A percentile compares a stretch with the other conserved stretches of the same genome.
Conservation (phyloP, 2,113 vertebrate genomes). For the Alaudala cheleensis region DNA sequence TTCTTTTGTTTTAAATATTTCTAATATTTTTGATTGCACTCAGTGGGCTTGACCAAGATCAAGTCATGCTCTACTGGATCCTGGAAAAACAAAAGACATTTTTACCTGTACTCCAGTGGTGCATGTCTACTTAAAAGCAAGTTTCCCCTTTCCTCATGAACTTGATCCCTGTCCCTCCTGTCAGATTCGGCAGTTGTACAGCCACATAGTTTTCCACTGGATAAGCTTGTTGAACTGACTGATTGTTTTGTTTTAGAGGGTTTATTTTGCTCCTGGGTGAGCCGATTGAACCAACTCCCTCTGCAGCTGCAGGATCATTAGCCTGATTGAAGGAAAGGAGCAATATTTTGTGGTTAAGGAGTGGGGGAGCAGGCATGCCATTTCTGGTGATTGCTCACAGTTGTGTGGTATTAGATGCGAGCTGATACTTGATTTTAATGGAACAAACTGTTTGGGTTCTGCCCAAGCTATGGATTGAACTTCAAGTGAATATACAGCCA, state of each 20-base stretch:
- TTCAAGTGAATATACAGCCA: not conserved
- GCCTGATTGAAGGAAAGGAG: not conserved
- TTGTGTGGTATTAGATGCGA: not conserved
- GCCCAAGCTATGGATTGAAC: not conserved
- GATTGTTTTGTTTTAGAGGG: not conserved
- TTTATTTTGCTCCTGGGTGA: not conserved
- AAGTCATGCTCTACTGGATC: not conserved
- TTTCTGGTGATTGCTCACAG: not conserved
- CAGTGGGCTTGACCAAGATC: not conserved
- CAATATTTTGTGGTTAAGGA: not conserved
- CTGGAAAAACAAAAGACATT: not conserved
- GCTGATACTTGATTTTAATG: not conserved
- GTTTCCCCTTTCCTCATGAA: not conserved
- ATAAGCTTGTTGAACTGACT: not conserved
- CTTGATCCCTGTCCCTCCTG: not conserved
- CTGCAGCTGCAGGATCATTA: not conserved
- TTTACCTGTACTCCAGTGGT: not conserved
- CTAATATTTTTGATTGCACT: rapidly evolving
- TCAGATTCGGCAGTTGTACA: not conserved
- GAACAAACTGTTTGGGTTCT: not conserved
- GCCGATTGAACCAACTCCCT: not conserved
- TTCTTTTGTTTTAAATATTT: not conserved
- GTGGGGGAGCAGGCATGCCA: not conserved
- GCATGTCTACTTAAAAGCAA: not conserved
- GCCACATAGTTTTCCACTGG: not conserved